Base-by-base conservation (phyloP, 2,113 vertebrate species). In the Takifugu flavidus region DNA sequence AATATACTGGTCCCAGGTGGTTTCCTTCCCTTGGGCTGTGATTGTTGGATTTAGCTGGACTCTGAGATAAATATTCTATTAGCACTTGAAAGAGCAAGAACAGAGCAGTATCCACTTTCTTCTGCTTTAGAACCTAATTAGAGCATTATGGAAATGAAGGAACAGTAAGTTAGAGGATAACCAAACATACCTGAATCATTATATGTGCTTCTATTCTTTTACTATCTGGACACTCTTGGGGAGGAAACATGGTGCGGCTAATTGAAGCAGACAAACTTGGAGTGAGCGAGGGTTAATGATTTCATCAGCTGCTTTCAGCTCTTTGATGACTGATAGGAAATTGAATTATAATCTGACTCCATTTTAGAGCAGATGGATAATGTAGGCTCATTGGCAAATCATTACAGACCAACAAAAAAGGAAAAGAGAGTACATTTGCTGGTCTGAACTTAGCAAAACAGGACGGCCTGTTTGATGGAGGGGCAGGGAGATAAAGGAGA, bases 61-160 rank as follows among this genome's bases (percentile, higher is more conserved):
- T 49, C 15, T 56, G 39, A 67, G 42, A 71, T 65, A 71, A 70
- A 67, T 62, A 72, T 62, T 55, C 60, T 42, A 65, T 60, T 70
- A 47, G 43, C 25, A 76, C 26, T 56, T 76, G 62, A 73, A 70
- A 76, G 58, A 58, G 45, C 39, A 55, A 61, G 14, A 58, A 65
- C 57, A 58, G 42, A 75, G 53, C 54, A 25, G 49, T 27, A 20
- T 44, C 55, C 6, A 26, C 45, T n/a, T 73, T 47, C 44, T 6
- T 52, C 27, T 15, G 20, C 61, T 53, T 63, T n/a, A 56, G 25
- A 62, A 42, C 12, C 62, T 47, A 56, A 73, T 77, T 74, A 67
- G 59, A 54, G 29, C 12, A 56, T 74, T 77, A 74, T 67, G 62
- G 27, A 67, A 73, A 80, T 67, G 59, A 67, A 49, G 49, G 45